Conservation (phyloP, 2,797 vertebrate genomes). For the Thripadectes ignobilis region DNA sequence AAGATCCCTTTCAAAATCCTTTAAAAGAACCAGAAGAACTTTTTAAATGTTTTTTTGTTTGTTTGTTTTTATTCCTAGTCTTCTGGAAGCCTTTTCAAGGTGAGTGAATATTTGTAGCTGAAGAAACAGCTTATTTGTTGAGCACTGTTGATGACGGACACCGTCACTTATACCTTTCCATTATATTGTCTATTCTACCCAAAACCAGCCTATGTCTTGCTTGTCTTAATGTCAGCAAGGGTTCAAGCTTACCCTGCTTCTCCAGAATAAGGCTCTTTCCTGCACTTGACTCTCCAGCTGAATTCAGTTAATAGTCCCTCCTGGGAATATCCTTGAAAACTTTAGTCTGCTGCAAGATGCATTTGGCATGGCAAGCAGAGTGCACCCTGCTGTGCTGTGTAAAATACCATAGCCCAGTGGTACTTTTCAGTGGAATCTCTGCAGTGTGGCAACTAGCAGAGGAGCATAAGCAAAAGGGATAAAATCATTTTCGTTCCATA, state of each 20-base stretch:
- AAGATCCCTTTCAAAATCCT: background rate
- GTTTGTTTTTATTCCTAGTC: background rate
- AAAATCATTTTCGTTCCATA: background rate
- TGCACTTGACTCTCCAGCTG: background rate
- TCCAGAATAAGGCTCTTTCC: background rate
- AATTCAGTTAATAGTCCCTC: background rate
- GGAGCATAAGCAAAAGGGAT: background rate
- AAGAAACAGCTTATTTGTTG: background rate
- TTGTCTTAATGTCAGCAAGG: background rate
- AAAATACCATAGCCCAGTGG: background rate
- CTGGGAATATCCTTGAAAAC: background rate
- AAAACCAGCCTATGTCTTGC: background rate
- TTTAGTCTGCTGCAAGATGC: background rate
- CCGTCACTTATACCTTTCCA: background rate
- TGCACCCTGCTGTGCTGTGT: background rate
- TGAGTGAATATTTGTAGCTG: background rate
- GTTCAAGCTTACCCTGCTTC: background rate
- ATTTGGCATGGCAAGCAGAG: background rate
- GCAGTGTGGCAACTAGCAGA: background rate
- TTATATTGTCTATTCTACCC: background rate
- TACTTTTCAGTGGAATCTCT: background rate
- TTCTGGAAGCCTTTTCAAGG: background rate
- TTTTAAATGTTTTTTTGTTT: background rate
- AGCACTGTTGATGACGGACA: background rate
- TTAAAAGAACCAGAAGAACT: background rate